These are phyloP conservation scores for Aphidius colemani DNA, from an alignment of 2,888 invertebrate genomes.

Conservation along the genomic window DNA sequence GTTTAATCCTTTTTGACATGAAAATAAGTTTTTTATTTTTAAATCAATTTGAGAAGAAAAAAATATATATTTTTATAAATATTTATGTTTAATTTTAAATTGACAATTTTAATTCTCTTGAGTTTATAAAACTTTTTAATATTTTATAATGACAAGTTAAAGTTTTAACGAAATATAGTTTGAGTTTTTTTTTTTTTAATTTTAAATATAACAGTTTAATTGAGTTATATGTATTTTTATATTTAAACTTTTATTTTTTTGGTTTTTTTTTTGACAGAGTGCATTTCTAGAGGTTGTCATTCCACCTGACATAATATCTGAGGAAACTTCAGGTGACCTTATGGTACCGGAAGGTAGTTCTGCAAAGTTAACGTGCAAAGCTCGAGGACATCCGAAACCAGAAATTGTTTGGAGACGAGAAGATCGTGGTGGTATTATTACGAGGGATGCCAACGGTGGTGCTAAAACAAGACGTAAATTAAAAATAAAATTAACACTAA, in stretches of 20 bases:
- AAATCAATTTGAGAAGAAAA: not conserved
- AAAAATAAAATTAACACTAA: too few species aligned
- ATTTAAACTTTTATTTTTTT: too few species aligned
- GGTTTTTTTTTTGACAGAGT: conserved; percentile 63
- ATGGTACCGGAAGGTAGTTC: conserved; percentile 94
- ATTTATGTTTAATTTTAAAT: too few species aligned
- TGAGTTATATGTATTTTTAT: too few species aligned
- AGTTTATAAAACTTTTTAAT: too few species aligned
- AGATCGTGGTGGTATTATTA: conserved; percentile 81
- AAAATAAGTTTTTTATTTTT: too few species aligned
- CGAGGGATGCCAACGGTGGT: conserved; percentile 72
- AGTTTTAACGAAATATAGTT: too few species aligned
- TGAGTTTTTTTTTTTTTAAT: too few species aligned
- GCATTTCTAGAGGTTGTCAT: conserved; percentile 90
- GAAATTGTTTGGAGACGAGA: conserved; percentile 86
- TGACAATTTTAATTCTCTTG: too few species aligned
- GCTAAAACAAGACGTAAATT: conserved; percentile 74
- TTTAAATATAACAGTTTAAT: too few species aligned
- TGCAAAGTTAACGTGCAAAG: conserved; percentile 84
- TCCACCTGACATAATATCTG: conserved; percentile 86
- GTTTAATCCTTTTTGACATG: not conserved
- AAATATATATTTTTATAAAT: too few species aligned
- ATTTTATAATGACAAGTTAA: too few species aligned
- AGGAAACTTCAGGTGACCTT: conserved; percentile 90
- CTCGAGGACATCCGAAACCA: conserved; percentile 82